A percentile compares a stretch with the other conserved stretches of the same genome.
Evolutionary conservation across 2,888 invertebrate genomes (phyloP).

Genomic region (Matsumyia berberina): DNA sequence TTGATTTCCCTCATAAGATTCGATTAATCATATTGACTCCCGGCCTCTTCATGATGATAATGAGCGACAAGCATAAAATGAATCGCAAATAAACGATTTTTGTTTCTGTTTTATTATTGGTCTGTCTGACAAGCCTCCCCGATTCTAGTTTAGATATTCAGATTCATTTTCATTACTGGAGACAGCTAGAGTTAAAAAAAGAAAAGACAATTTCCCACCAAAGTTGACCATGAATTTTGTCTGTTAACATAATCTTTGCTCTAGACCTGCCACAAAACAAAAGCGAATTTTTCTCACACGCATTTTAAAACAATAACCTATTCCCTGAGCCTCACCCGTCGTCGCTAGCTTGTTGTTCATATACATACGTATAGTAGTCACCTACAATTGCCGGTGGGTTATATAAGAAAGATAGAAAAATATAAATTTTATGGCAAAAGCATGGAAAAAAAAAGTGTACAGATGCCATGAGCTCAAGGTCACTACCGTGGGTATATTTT

Average conservation of each 20-base stretch:
- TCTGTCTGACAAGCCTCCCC: slow-evolving; percentile 15
- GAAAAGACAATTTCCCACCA: slow-evolving; percentile 38
- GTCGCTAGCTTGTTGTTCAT: background rate
- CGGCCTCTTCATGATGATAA: background rate
- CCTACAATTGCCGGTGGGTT: slow-evolving; percentile 50
- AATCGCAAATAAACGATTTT: background rate
- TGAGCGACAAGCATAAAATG: slow-evolving; percentile 14
- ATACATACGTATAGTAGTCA: slow-evolving; percentile 14
- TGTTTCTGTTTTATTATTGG: slow-evolving; percentile 3
- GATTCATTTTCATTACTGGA: slow-evolving; percentile 52
- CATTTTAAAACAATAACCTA: slow-evolving; percentile 42
- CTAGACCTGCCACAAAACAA: slow-evolving; percentile 46
- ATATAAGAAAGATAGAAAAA: slow-evolving; percentile 30
- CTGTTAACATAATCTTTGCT: slow-evolving; percentile 30
- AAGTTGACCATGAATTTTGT: slow-evolving; percentile 54
- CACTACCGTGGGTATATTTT: slow-evolving; percentile 67
- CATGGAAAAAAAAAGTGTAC: slow-evolving; percentile 29
- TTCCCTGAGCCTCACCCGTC: background rate
- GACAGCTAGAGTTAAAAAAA: background rate
- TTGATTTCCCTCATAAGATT: slow-evolving; percentile 9
- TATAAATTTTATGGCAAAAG: slow-evolving; percentile 31
- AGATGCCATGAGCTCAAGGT: slow-evolving; percentile 71
- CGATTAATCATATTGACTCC: slow-evolving; percentile 8
- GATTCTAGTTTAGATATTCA: slow-evolving; percentile 29
- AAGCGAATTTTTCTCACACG: slow-evolving; percentile 60